Percentiles rank a stretch among this genome's conserved stretches.
phyloP scores from a whole-genome alignment of 1,140 invertebrate genomes.

The Epicauta chinensis region DNA sequence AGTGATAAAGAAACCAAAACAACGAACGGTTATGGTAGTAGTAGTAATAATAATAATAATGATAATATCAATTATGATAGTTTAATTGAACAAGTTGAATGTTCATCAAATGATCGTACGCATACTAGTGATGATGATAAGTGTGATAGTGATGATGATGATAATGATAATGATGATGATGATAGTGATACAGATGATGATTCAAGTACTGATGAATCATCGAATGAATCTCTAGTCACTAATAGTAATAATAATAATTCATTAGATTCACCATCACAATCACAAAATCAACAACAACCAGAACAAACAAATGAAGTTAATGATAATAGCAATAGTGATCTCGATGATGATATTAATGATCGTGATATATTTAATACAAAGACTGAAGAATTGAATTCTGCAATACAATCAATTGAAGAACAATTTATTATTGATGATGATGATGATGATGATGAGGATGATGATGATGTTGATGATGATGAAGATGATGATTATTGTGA shows the following conservation, averaged over 20 bases:
- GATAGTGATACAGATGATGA: constrained; percentile 18
- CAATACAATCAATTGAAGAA: constrained; percentile 35
- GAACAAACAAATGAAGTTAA: no score
- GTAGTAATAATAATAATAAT: constrained; percentile 33
- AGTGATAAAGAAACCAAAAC: neutral
- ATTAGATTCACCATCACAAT: no score
- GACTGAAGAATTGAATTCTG: constrained; percentile 34
- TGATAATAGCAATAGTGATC: no score
- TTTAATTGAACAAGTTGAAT: constrained; percentile 39
- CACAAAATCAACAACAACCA: no score
- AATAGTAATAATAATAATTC: no score
- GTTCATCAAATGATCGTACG: constrained; percentile 30
- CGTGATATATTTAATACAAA: constrained; percentile 17
- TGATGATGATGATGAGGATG: constrained; percentile 18
- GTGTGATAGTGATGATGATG: constrained; percentile 32
- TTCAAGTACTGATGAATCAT: constrained; percentile 3
- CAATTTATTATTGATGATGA: constrained; percentile 20
- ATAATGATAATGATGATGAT: constrained; percentile 15
- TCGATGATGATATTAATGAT: constrained; percentile 3
- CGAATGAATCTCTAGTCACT: constrained; percentile 4
- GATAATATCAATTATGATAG: constrained; percentile 37
- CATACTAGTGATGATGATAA: constrained; percentile 21
- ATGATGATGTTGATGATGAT: constrained; percentile 20
- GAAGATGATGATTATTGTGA: constrained; percentile 30
- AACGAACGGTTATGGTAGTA: neutral